Base-by-base conservation (phyloP, 2,888 invertebrate genomes). In the Gymnocheta viridis region DNA sequence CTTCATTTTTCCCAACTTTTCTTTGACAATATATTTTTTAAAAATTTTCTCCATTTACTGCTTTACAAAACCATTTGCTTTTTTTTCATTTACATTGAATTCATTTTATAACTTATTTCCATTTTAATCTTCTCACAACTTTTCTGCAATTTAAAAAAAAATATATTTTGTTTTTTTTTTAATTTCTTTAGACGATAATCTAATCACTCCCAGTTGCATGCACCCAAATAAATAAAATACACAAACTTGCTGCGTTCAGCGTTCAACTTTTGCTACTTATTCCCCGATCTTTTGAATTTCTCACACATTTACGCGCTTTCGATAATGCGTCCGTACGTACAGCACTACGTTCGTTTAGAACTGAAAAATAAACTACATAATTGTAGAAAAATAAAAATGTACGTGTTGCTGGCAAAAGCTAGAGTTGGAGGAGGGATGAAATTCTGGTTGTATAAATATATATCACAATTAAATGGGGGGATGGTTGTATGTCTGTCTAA, bases 311-410 rank as follows among this genome's bases (percentile, higher is more conserved):
- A 81, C 83, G 81, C 82, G 81, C 78, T 83, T 82, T 64, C 82
- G 69, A 81, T 80, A 78, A 82, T 87, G 86, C 87, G 86, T 86
- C 80, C 86, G 69, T 86, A 85, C 87, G 86, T 87, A 82, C 87
- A 67, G 58, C 77, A 78, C 88, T 86, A 86, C 86, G 87, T 87
- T 89, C 88, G 85, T 86, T 86, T 86, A 82, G 87, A 88, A 89
- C 89, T 89, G 88, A 88, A 87, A 88, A 87, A 83, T 78, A 87
- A 70, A n/a, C n/a, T n/a, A n/a, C 38, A 19, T 72, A 72, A 81
- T 82, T 56, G 44, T 56, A 32, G 29, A 69, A 58, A 47, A 64
- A 67, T 29, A 29, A 58, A 72, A 64, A 54, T 38, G 14, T 47
- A 79, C 77, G 70, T 74, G 70, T 60, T 60, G 51, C 66, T 69